Evolutionary conservation across 92 coral and sea anemone species (phyloP), one percentile per base, ranked within the genome.

Genomic region (Parazoanthus atlanticus): DNA sequence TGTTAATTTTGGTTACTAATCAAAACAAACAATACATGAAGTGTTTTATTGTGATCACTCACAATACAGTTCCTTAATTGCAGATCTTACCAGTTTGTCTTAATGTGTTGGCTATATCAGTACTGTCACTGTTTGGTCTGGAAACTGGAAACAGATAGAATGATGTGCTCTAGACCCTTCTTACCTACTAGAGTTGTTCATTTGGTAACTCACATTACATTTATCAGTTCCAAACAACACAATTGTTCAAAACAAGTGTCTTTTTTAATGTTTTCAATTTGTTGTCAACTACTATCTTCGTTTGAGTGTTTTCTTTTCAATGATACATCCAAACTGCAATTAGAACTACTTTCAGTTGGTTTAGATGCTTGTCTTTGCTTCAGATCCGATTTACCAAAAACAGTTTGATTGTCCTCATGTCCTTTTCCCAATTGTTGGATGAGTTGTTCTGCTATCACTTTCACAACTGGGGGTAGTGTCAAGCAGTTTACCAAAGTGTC

Each of bases 401-500:
- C 32, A 80, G 23, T 32, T 58, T 43, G 33, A 26, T 16, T 43
- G 54, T 41, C 23, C 28, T 52, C 32, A 38, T 19, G 17, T n/a
- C 49, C 75, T 17, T 30, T 26, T 72, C 81, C n/a, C 25, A 73
- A 31, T 61, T 88, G 91, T 21, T 86, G 75, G 34, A 96, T 70
- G n/a, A 94, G 89, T 80, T 96, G 90, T 28, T 79, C 92, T 80
- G 93, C 89, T 31, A 94, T 90, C 34, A 85, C 38, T 21, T 77
- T 86, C 64, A 96, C 85, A 36, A 96, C 91, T 41, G 96, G 90
- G 17, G 98, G 90, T 34, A 95, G 76, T n/a, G 95, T 92, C 28
- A 95, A 86, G 64, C 92, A 88, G 90, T 95, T 91, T 30, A 96
- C 88, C 41, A 96, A 90, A 52, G 93, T 94, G 78, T 96, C 92